Conservation (phyloP, 2,113 vertebrate genomes). For the Lophotis ruficrista region DNA sequence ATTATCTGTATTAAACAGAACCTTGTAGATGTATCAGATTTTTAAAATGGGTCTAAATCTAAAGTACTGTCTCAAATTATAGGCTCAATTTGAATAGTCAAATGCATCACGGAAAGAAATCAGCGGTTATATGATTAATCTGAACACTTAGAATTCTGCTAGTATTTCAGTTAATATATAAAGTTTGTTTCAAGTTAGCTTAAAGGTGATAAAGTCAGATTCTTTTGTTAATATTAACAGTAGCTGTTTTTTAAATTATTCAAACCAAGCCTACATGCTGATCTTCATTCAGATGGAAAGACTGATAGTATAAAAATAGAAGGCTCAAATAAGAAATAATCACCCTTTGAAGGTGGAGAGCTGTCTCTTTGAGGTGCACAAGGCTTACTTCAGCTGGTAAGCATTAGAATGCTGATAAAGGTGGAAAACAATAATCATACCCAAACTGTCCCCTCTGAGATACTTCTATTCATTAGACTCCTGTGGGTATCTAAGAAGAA, state of each 20-base stretch:
- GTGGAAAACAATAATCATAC: neutral
- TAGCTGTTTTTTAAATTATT: slow-evolving; percentile 10
- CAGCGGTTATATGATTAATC: neutral
- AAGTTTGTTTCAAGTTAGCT: slow-evolving; percentile 5
- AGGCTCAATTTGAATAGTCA: neutral
- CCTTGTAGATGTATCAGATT: neutral
- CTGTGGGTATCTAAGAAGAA: slow-evolving; percentile 10
- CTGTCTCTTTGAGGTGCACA: neutral
- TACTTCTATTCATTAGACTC: slow-evolving; percentile 9
- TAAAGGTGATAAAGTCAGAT: neutral
- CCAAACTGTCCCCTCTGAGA: slow-evolving; percentile 9
- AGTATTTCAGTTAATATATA: neutral
- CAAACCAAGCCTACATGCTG: neutral
- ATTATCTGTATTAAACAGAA: neutral
- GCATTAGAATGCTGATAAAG: slow-evolving; percentile 7
- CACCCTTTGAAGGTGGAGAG: neutral
- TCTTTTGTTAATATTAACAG: slow-evolving; percentile 22
- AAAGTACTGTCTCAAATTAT: neutral
- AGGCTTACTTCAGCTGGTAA: neutral
- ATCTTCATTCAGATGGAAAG: slow-evolving; percentile 21
- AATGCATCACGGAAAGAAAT: neutral
- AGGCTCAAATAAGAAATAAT: slow-evolving; percentile 36
- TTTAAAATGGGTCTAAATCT: neutral
- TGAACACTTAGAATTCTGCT: neutral
- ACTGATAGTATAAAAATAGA: neutral